Base-by-base conservation (phyloP, 1,140 invertebrate genomes). In the Drosophila jambulina region DNA sequence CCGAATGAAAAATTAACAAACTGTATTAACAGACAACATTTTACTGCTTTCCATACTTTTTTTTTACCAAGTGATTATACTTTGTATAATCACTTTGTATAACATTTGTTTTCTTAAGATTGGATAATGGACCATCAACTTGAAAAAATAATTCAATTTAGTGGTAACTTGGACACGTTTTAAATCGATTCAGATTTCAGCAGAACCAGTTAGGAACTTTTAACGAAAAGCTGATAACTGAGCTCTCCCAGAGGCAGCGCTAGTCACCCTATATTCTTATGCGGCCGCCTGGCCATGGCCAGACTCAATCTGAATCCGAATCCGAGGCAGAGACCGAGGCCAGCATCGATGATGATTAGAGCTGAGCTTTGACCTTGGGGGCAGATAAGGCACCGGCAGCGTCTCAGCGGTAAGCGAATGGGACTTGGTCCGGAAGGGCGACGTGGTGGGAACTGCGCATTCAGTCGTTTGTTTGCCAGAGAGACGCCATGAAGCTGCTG, bases 361-460 rank as follows among this genome's bases (percentile, higher is more conserved):
- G 53, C 53, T 38, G 34, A 56, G 53, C 53, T 56, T 15, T 56
- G 53, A 56, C 53, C 34, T 56, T 56, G 34, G 34, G 6, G 53
- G 15, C 34, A 25, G 53, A 56, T 56, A 56, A 38, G 51, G 13
- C 43, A 23, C 12, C 43, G 21, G 5, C 21, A 19, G 12, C 43
- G 1, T 4, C 19, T 34, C 19, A 54, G 23, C 8, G 51, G 19
- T 15, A 9, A 34, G 10, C n/a, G 13, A 21, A 23, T 36, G 32
- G 13, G 51, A 34, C 19, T 36, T 36, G 53, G 53, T 15, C 53
- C 53, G 53, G 53, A 54, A 54, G 51, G 10, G 29, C 32, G 19
- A 17, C n/a, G 29, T 17, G 51, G 13, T 58, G 3, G 17, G 62
- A 36, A 63, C n/a, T 19, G 27, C 46, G 29, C 19, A 42, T 27